Base-by-base conservation (phyloP, 2,113 vertebrate genomes). In the Piaya cayana region DNA sequence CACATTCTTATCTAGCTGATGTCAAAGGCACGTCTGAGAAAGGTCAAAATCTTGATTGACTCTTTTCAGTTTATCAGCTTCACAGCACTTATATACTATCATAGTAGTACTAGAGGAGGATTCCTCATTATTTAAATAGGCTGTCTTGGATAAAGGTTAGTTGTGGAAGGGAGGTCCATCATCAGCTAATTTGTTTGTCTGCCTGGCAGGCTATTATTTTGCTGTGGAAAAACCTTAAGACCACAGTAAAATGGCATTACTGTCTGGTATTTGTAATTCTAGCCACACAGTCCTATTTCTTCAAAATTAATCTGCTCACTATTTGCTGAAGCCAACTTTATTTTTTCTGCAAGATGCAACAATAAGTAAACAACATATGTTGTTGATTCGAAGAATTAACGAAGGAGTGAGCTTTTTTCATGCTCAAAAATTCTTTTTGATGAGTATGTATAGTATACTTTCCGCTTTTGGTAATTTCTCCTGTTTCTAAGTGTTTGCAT, bases 331-430 rank as follows among this genome's bases (percentile, higher is more conserved):
- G 93, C 93, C 89, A 95, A 96, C 70, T 94, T 95, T 94, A 91
- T 92, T 97, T 95, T 92, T 95, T 94, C 84, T 85, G 43, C 84
- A 87, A 95, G 94, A 92, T 85, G 84, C 85, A 95, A 96, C 58
- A 95, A 91, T 93, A 95, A 97, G 84, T 91, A 97, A 96, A 95
- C 94, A 96, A 93, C 91, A 95, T 96, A 97, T 95, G 94, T 52
- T 92, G 79, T 93, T 96, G 82, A 94, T 95, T 92, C 82, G 88
- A 96, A 83, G 85, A 94, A 95, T 95, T 87, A 92, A 94, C 84
- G 77, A 74, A 88, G 87, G 79, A 76, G 78, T 58, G 27, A 1
- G 0, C 22, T 90, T 82, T 39, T 87, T 95, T 56, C 27, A 29
- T 79, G 58, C 75, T 90, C n/a, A 74, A 63, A 95, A 93, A 77